A percentile compares a stretch with the other conserved stretches of the same genome.
These are phyloP conservation scores for Uria lomvia DNA, from an alignment of 2,113 vertebrate species.

Conservation along the genomic window DNA sequence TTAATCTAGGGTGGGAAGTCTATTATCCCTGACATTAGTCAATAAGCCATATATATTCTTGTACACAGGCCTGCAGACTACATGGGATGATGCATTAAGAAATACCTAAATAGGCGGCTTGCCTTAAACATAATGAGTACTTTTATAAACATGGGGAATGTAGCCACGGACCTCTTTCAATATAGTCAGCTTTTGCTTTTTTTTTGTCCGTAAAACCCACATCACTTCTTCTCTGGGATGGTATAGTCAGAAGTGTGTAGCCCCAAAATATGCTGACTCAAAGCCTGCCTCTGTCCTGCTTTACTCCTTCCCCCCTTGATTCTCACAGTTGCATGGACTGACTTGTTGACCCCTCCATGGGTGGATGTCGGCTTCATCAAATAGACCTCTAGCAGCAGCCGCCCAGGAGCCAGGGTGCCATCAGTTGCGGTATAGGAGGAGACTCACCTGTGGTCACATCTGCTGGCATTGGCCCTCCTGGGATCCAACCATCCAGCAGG, in stretches of 20 bases:
- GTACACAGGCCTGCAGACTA: neutral
- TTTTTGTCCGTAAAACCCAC: neutral
- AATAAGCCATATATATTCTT: neutral
- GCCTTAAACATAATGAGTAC: neutral
- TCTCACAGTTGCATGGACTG: neutral
- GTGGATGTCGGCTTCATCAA: neutral
- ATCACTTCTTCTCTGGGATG: neutral
- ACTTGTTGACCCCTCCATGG: neutral
- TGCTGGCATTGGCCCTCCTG: neutral
- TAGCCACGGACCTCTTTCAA: neutral
- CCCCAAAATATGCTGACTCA: neutral
- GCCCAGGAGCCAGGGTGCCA: accelerated
- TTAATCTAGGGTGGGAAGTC: constrained; percentile 33
- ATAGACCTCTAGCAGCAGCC: neutral
- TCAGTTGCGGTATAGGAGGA: neutral
- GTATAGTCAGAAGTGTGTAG: neutral
- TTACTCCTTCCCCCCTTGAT: neutral
- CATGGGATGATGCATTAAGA: neutral
- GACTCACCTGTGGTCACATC: neutral
- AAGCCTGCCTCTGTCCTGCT: neutral
- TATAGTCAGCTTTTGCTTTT: neutral
- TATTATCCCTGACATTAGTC: constrained; percentile 23
- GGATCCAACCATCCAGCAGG: neutral
- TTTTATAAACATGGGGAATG: neutral
- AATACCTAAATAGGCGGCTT: neutral